Percentiles rank a stretch among this genome's conserved stretches.
Evolutionary conservation across 2,113 vertebrate species (phyloP).

Genomic region (Machaerirhynchus nigripectus): DNA sequence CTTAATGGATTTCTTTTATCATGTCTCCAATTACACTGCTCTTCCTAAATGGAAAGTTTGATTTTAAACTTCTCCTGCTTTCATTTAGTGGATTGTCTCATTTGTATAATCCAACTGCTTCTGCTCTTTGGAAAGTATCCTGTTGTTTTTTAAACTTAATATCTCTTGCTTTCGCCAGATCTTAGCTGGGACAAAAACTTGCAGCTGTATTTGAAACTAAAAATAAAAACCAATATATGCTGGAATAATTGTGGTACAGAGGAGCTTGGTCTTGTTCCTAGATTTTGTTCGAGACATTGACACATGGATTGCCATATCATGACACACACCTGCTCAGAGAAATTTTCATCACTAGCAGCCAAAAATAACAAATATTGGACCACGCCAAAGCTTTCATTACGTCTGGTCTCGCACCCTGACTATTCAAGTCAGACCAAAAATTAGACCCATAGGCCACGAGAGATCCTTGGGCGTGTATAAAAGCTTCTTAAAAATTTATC

Average conservation of each 20-base stretch:
- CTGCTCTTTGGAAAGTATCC: conserved; percentile 30
- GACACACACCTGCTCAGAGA: neutral
- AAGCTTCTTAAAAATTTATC: neutral
- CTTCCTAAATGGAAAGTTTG: conserved; percentile 54
- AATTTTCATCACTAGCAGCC: neutral
- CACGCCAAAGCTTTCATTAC: neutral
- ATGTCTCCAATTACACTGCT: conserved; percentile 42
- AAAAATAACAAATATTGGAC: neutral
- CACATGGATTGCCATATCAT: neutral
- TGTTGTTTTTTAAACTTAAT: conserved; percentile 39
- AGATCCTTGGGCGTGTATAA: neutral
- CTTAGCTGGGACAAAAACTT: neutral
- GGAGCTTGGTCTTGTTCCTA: neutral
- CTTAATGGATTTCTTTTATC: conserved; percentile 43
- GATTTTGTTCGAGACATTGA: neutral
- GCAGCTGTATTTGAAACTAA: neutral
- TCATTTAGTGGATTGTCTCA: conserved; percentile 22
- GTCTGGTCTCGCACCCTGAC: neutral
- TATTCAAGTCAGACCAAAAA: neutral
- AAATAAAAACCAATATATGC: neutral
- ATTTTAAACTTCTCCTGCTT: conserved; percentile 42
- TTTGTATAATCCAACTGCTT: conserved; percentile 46
- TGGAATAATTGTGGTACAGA: neutral
- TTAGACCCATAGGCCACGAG: neutral
- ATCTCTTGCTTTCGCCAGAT: neutral